Conservation (phyloP, 2,113 vertebrate genomes). For the Rhea americana region DNA sequence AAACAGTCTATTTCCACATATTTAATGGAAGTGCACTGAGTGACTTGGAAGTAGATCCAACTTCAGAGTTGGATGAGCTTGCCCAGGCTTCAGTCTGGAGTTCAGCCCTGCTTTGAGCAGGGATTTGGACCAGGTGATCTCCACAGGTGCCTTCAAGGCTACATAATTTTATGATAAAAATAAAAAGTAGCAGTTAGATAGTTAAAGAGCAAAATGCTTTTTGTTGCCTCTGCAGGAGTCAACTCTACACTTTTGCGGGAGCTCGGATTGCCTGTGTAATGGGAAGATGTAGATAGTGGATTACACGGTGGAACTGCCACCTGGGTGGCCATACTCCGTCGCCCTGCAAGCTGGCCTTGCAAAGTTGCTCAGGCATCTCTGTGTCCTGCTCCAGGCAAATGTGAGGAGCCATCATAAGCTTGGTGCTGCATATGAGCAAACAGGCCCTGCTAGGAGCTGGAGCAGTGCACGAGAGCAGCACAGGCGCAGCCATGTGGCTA, state of each 20-base stretch:
- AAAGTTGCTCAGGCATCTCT: not conserved
- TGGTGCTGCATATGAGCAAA: not conserved
- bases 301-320: not conserved
- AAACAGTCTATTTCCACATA: not conserved
- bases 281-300: accelerated
- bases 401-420: not conserved
- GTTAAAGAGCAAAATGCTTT: not conserved
- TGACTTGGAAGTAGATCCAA: not conserved
- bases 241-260: not conserved
- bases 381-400: not conserved
- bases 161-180: not conserved
- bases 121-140: not conserved
- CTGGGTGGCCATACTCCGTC: not conserved
- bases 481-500: not conserved
- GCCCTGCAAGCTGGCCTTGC: not conserved
- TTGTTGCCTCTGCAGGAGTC: not conserved
- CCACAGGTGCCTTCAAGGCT: not conserved
- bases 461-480: accelerated
- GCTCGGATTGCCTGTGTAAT: not conserved
- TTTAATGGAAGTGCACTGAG: not conserved
- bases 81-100: not conserved
- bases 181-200: not conserved
- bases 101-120: not conserved
- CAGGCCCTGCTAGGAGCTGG: not conserved
- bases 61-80: not conserved